A percentile compares a stretch with the other conserved stretches of the same genome.
These are phyloP conservation scores for Schrankia costaestrigalis DNA, from an alignment of 2,888 invertebrate species.

Conservation along the genomic window DNA sequence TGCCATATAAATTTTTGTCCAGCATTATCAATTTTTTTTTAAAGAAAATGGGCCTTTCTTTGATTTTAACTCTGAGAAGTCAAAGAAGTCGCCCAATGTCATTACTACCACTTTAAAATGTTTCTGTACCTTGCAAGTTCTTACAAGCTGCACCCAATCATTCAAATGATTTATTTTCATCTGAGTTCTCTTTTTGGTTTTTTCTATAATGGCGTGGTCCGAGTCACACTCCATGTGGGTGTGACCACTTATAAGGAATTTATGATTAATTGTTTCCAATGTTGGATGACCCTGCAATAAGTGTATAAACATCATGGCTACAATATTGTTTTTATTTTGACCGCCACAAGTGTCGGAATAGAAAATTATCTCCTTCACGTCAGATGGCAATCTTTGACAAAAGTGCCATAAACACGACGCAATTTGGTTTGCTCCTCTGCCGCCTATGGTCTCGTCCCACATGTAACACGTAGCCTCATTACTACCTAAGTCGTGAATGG, in stretches of 20 bases:
- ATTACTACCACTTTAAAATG: neutral
- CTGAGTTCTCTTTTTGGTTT: slow-evolving; percentile 5
- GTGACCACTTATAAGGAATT: neutral
- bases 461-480: slow-evolving; percentile 15
- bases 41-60: slow-evolving; percentile 15
- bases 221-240: slow-evolving; percentile 5
- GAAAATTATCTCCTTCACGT: slow-evolving; percentile 10
- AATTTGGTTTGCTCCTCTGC: slow-evolving; percentile 32
- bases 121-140: slow-evolving; percentile 1
- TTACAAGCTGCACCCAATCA: slow-evolving; percentile 5
- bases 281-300: slow-evolving; percentile 6
- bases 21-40: slow-evolving; percentile 10
- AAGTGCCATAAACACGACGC: slow-evolving; percentile 29
- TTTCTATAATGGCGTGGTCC: slow-evolving; percentile 5
- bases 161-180: slow-evolving; percentile 7
- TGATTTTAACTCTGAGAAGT: slow-evolving; percentile 5
- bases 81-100: slow-evolving; percentile 5
- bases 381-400: slow-evolving; percentile 12
- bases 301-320: slow-evolving; percentile 9
- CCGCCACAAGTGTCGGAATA: slow-evolving; percentile 1
- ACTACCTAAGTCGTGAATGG: neutral
- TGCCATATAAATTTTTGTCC: slow-evolving; percentile 12
- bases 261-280: slow-evolving; percentile 5
- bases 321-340: slow-evolving; percentile 9
- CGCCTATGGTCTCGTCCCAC: slow-evolving; percentile 21